phyloP scores from a whole-genome alignment of 2,888 invertebrate species.

The Ichneumon xanthorius region DNA sequence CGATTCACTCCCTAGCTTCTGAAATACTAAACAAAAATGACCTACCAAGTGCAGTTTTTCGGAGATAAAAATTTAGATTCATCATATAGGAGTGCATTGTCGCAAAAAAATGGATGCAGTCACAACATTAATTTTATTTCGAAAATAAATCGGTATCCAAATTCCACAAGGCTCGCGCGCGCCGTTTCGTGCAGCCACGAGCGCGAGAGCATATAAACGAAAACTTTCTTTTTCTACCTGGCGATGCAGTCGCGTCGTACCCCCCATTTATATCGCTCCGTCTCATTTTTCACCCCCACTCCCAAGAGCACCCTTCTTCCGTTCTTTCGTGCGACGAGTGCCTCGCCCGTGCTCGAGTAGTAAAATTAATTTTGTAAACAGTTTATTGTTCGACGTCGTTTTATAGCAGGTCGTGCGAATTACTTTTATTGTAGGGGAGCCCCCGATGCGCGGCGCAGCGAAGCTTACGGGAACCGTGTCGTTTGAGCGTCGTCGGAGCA shows the following conservation, averaged over 20 bases:
- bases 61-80: neutral
- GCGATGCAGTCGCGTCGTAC: neutral
- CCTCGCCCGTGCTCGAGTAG: conserved; percentile 69
- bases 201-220: conserved; percentile 23
- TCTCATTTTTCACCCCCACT: conserved; percentile 27
- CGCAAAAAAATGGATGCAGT: neutral
- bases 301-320: conserved; percentile 31
- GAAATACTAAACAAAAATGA: neutral
- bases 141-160: neutral
- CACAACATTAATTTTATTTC: neutral
- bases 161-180: conserved; percentile 4
- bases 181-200: conserved; percentile 15
- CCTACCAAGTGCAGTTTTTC: neutral
- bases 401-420: conserved; percentile 79
- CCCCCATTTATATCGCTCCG: conserved; percentile 14
- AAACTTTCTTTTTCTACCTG: conserved; percentile 70
- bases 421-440: conserved; percentile 75
- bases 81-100: neutral
- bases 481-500: conserved; percentile 50
- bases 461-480: conserved; percentile 30
- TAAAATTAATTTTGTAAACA: conserved; percentile 82
- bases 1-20: conserved; percentile 2
- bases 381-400: conserved; percentile 78
- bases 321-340: conserved; percentile 56
- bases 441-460: conserved; percentile 42